Base-by-base conservation (phyloP, 2,113 vertebrate genomes). In the Smithornis capensis region DNA sequence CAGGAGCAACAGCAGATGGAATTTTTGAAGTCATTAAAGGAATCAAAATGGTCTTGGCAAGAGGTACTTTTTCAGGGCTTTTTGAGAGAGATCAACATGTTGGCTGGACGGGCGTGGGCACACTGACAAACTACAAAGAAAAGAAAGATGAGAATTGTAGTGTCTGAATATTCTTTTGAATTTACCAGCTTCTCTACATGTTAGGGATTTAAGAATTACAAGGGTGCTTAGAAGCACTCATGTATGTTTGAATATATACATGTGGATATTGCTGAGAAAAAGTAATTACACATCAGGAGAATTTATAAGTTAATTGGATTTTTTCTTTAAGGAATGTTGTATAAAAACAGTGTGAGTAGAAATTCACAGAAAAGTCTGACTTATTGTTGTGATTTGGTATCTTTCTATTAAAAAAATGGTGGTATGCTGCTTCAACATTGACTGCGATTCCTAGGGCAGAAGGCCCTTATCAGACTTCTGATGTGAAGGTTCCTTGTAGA, bases 341-440 rank as follows among this genome's bases (percentile, higher is more conserved):
- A 19, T 70, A n/a, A 70, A 74, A 67, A 6, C 29, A 71, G 23
- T 7, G 9, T 4, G 7, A 57, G 33, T 55, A 71, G 83, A 83
- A 90, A 40, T 35, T 57, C 14, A 42, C 14, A 25, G 38, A 47
- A 5, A 67, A 37, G 19, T 53, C 19, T 74, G n/a, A 22, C 42
- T 74, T 74, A 33, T 33, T 74, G 49, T 55, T 81, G 40, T 40
- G 22, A 28, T 53, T 62, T 95, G 24, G 7, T 82, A 50, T 42
- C 50, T 74, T 29, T 38, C 4, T 27, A 2, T 22, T n/a, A 44
- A 35, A 19, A 64, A 59, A 78, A 38, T 27, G 0, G 49, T 37
- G 14, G 25, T 25, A 14, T 63, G 22, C 25, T 79, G 19, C 28
- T 68, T 83, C 10, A 67, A 12, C 29, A 45, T 7, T 0, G 0